phyloP scores from a whole-genome alignment of 1,140 invertebrate species.

The Brachionus sp. region DNA sequence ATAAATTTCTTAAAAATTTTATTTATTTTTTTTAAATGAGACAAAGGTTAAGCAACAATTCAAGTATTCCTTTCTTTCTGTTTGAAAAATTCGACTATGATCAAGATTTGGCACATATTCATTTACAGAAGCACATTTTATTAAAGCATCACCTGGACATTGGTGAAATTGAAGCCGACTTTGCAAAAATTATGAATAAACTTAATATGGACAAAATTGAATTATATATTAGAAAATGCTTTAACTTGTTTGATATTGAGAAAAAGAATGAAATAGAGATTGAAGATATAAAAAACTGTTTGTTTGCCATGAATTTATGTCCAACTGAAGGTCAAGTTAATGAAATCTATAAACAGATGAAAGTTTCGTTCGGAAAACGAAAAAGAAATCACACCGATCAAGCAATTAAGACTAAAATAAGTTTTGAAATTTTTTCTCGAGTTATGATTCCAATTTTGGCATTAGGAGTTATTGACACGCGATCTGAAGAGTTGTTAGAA shows the following conservation, averaged over 20 bases:
- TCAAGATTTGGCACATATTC: neutral
- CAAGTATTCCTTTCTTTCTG: neutral
- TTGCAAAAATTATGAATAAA: neutral
- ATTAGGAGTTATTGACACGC: neutral
- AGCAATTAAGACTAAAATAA: neutral
- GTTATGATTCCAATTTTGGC: neutral
- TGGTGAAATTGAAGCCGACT: neutral
- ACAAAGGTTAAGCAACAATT: neutral
- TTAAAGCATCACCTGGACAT: neutral
- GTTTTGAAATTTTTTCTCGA: neutral
- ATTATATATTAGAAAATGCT: neutral
- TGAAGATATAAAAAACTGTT: neutral
- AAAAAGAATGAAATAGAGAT: neutral
- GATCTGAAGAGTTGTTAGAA: neutral
- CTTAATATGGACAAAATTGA: neutral
- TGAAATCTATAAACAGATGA: neutral
- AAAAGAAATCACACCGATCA: neutral
- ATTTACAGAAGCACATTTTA: neutral
- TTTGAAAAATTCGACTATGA: neutral
- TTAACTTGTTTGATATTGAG: neutral
- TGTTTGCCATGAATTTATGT: neutral
- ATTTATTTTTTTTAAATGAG: neutral
- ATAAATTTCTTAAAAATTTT: too few species aligned
- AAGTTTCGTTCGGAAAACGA: neutral
- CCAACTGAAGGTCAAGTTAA: neutral